These are phyloP conservation scores for Drosophila eohydei DNA, from an alignment of 2,888 invertebrate genomes.

Conservation along the genomic window DNA sequence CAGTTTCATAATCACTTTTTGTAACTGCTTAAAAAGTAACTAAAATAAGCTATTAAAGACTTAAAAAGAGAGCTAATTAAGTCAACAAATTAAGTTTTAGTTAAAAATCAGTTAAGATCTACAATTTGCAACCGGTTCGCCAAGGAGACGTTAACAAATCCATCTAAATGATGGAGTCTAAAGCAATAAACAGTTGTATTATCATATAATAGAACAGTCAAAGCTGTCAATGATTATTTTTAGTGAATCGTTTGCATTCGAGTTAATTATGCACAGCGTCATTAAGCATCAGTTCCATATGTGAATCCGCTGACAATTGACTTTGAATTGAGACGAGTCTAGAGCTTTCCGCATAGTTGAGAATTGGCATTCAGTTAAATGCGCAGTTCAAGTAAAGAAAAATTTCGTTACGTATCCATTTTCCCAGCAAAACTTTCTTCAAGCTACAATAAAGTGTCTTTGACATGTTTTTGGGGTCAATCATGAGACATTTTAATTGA, in stretches of 20 bases:
- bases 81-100: background rate
- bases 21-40: background rate
- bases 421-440: conserved; percentile 48
- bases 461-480: conserved; percentile 23
- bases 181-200: background rate
- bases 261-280: conserved; percentile 30
- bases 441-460: conserved; percentile 18
- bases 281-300: conserved; percentile 39
- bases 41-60: background rate
- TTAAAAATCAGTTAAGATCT: background rate
- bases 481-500: conserved; percentile 34
- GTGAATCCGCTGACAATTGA: conserved; percentile 45
- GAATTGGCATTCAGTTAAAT: conserved; percentile 50
- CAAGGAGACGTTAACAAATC: background rate
- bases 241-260: conserved; percentile 9
- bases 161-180: background rate
- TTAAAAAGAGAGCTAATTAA: background rate
- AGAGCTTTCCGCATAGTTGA: conserved; percentile 52
- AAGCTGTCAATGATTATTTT: conserved; percentile 5
- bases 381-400: conserved; percentile 29
- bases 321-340: conserved; percentile 40
- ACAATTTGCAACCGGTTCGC: conserved; percentile 5
- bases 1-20: background rate
- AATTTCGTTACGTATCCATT: conserved; percentile 10
- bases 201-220: conserved; percentile 4